Percentiles rank a stretch among this genome's conserved stretches.
These are phyloP conservation scores for Ylistrum balloti DNA, from an alignment of 1,140 invertebrate genomes.

Conservation along the genomic window DNA sequence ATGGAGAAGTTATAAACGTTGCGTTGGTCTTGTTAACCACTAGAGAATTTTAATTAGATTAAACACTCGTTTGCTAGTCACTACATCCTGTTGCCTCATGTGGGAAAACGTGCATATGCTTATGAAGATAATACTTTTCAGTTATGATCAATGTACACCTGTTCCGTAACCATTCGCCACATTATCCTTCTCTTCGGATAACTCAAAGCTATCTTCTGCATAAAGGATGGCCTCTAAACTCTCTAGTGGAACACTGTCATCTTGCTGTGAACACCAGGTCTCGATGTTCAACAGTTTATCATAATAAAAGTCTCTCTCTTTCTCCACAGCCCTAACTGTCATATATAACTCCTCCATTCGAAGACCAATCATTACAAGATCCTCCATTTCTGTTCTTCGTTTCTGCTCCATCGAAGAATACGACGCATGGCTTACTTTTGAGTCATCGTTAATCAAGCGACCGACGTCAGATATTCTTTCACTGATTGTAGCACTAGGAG, in stretches of 20 bases:
- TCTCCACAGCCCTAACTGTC: conserved; percentile 95
- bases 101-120: too few species aligned
- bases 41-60: too few species aligned
- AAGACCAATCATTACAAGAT: conserved; percentile 14
- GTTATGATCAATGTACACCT: too few species aligned
- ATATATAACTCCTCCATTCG: conserved; percentile 92
- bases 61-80: too few species aligned
- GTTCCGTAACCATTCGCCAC: neutral
- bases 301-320: conserved; percentile 99
- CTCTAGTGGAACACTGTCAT: neutral
- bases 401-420: neutral
- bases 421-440: neutral
- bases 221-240: conserved; percentile 6
- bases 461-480: neutral
- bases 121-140: too few species aligned
- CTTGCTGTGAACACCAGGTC: conserved; percentile 87
- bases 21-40: too few species aligned
- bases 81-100: too few species aligned
- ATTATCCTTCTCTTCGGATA: neutral
- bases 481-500: neutral
- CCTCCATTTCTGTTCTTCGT: neutral
- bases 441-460: neutral
- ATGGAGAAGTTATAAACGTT: too few species aligned
- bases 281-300: conserved; percentile 98
- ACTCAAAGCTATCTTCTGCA: neutral